phyloP scores from a whole-genome alignment of 2,113 vertebrate genomes.

The Anolis carolinensis region DNA sequence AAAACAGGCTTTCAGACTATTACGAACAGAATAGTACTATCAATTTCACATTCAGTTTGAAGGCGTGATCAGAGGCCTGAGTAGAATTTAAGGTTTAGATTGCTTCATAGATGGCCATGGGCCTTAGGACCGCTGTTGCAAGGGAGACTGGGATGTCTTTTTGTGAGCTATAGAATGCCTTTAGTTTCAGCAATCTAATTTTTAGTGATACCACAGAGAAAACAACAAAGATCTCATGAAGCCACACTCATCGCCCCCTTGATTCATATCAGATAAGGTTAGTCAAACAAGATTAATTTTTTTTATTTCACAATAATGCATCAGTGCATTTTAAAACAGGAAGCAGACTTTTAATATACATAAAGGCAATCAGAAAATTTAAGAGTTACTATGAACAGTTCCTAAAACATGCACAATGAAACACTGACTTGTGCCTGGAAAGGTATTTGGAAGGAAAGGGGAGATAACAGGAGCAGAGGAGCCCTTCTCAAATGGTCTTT shows the following conservation, averaged over 20 bases:
- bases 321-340: slow-evolving; percentile 56
- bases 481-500: background rate
- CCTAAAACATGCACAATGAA: slow-evolving; percentile 53
- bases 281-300: slow-evolving; percentile 55
- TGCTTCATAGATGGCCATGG: background rate
- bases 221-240: background rate
- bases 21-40: too few relatives aligned
- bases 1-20: too few relatives aligned
- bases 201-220: too few relatives aligned
- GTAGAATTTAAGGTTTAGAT: background rate
- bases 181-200: too few relatives aligned
- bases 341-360: slow-evolving; percentile 50
- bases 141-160: background rate
- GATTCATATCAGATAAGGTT: slow-evolving; percentile 22
- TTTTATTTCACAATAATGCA: slow-evolving; percentile 54
- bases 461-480: background rate
- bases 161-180: too few relatives aligned
- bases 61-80: background rate
- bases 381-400: background rate
- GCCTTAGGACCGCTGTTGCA: background rate
- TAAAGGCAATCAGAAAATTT: slow-evolving; percentile 48
- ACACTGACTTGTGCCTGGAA: background rate
- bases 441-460: background rate
- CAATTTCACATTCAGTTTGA: background rate
- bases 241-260: too few relatives aligned